These are phyloP conservation scores for Cephus nigrinus DNA, from an alignment of 2,888 invertebrate genomes.

Conservation along the genomic window DNA sequence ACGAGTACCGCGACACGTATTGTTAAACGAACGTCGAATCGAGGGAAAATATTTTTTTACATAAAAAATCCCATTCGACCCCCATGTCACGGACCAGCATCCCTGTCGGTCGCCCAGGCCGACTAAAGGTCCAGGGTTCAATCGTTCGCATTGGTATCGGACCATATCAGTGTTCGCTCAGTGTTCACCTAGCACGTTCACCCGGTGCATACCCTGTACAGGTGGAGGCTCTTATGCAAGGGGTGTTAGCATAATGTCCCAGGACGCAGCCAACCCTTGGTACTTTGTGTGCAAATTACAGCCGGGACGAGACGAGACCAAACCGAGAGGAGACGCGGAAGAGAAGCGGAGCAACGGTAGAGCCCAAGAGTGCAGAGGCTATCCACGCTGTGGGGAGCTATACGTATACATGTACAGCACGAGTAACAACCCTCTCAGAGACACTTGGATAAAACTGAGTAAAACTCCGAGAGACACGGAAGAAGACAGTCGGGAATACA, in stretches of 20 bases:
- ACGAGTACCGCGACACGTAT: neutral
- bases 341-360: neutral
- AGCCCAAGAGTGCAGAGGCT: neutral
- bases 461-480: neutral
- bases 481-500: neutral
- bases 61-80: neutral
- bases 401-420: neutral
- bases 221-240: slow-evolving; percentile 33
- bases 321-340: slow-evolving; percentile 12
- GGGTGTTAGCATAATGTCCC: slow-evolving; percentile 59
- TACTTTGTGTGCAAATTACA: slow-evolving; percentile 65
- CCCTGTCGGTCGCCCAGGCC: neutral
- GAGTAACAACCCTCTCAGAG: neutral
- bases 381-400: neutral
- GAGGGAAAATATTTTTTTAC: neutral
- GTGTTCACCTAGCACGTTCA: neutral
- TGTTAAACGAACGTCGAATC: neutral
- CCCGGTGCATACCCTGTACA: neutral
- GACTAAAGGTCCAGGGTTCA: neutral
- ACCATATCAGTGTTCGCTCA: neutral
- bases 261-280: slow-evolving; percentile 39
- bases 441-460: neutral
- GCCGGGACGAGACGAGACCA: slow-evolving; percentile 50
- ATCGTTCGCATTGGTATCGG: neutral
- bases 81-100: neutral